Base-by-base conservation (phyloP, 2,888 invertebrate genomes). In the Chesias legatella region DNA sequence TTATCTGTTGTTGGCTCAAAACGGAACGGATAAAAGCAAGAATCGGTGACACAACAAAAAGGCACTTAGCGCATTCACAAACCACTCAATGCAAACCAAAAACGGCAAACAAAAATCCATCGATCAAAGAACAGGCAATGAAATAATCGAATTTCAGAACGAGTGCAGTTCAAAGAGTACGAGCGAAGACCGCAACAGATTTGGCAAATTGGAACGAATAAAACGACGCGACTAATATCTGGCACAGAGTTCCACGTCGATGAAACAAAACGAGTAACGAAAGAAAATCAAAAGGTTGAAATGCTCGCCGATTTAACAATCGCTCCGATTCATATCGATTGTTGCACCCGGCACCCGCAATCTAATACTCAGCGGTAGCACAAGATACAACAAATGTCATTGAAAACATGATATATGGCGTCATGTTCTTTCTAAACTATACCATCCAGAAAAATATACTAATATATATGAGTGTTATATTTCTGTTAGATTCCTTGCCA, bases 121-220 rank as follows among this genome's bases (percentile, higher is more conserved):
- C 85, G 85, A 88, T 86, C 86, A 84, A 81, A 86, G 84, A 77
- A 79, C 74, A 68, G 74, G 75, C 71, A 76, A 79, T 76, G 79
- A 73, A 76, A 81, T 84, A 83, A 84, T 84, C 82, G 78, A 79
- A 83, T 84, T 79, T 72, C 69, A 73, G 73, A 80, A 78, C 77
- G 79, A 79, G 77, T 69, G 76, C 76, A 73, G 79, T 73, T 77
- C 83, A 84, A 85, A 85, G 80, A 68, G 80, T 71, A 73, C 68
- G 67, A 75, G 76, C 75, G 76, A 74, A 76, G 74, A 83, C 80
- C 79, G 71, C 81, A 82, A 79, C 81, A 79, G 77, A 81, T 75
- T 68, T 74, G 60, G 56, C 63, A 68, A 73, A 73, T 67, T 60
- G 60, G 60, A 67, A 58, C 55, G 55, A 60, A 60, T 54, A 67